Conservation (phyloP, 2,113 vertebrate genomes). For the Microcebus ravelobensis region DNA sequence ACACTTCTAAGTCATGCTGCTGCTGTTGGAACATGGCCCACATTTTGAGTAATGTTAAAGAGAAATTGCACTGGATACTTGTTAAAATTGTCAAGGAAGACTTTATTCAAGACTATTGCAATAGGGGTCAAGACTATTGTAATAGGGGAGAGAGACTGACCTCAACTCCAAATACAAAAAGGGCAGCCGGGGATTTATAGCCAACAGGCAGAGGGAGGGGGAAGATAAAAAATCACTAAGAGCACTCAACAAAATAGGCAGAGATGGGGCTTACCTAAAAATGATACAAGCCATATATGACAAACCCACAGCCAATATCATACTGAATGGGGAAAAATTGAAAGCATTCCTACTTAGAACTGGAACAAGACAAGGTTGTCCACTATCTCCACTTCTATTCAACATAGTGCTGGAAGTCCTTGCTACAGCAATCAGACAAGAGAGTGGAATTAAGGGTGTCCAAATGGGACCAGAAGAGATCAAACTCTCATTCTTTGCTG, state of each 20-base stretch:
- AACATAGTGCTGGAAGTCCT: too few relatives aligned
- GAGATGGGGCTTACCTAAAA: too few relatives aligned
- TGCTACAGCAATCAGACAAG: too few relatives aligned
- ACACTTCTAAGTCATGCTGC: not conserved
- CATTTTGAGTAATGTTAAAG: conserved; percentile 5
- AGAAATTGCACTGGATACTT: not conserved
- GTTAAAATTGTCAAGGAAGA: not conserved
- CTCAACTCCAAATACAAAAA: not conserved
- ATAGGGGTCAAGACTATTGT: not conserved
- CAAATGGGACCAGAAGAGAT: too few relatives aligned
- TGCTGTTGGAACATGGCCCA: not conserved
- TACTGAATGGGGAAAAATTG: too few relatives aligned
- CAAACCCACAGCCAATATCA: too few relatives aligned
- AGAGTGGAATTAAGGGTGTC: too few relatives aligned
- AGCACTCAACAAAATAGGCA: not conserved
- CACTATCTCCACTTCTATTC: too few relatives aligned
- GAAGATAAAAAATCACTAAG: not conserved
- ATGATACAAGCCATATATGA: too few relatives aligned
- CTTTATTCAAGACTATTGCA: not conserved
- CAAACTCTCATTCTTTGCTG: too few relatives aligned
- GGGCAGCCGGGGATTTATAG: not conserved
- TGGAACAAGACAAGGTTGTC: too few relatives aligned
- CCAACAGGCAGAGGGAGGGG: not conserved
- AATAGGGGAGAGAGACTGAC: not conserved
- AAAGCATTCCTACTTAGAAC: too few relatives aligned